Percentiles rank a stretch among this genome's conserved stretches.
Evolutionary conservation across 2,113 vertebrate species (phyloP).

Genomic region (Eptesicus fuscus): DNA sequence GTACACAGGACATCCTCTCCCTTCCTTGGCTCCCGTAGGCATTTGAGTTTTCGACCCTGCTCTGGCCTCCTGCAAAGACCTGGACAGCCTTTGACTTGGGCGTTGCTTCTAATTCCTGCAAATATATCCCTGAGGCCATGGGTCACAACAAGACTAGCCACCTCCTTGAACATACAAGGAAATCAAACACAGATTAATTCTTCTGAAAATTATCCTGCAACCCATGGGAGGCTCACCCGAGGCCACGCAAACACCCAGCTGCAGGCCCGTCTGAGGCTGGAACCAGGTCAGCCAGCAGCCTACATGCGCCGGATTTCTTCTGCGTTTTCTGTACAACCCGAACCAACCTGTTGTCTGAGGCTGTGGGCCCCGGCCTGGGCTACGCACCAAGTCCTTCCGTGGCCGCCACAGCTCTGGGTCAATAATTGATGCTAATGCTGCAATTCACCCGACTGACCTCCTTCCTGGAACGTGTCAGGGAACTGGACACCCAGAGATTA

Average conservation of each 20-base stretch:
- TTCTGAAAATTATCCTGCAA: not conserved
- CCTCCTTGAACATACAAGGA: not conserved
- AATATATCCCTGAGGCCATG: not conserved
- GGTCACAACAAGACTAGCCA: not conserved
- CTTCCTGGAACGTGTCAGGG: not conserved
- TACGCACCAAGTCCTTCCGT: not conserved
- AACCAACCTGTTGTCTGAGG: not conserved
- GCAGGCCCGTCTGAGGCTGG: not conserved
- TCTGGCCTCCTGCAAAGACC: not conserved
- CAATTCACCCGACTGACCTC: constrained; percentile 25
- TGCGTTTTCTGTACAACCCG: rapidly evolving
- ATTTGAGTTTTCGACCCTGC: not conserved
- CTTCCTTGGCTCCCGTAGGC: not conserved
- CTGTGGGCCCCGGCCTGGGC: rapidly evolving
- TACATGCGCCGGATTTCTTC: rapidly evolving
- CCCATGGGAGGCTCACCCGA: not conserved
- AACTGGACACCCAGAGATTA: constrained; percentile 68
- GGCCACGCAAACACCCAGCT: not conserved
- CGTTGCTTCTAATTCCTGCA: not conserved
- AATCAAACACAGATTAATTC: not conserved
- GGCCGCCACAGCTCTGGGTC: not conserved
- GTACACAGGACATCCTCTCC: rapidly evolving
- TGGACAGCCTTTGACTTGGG: not conserved
- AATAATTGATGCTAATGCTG: constrained; percentile 61
- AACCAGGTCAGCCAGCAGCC: not conserved